Base-by-base conservation (phyloP, 2,797 vertebrate species). In the Brotula barbata region DNA sequence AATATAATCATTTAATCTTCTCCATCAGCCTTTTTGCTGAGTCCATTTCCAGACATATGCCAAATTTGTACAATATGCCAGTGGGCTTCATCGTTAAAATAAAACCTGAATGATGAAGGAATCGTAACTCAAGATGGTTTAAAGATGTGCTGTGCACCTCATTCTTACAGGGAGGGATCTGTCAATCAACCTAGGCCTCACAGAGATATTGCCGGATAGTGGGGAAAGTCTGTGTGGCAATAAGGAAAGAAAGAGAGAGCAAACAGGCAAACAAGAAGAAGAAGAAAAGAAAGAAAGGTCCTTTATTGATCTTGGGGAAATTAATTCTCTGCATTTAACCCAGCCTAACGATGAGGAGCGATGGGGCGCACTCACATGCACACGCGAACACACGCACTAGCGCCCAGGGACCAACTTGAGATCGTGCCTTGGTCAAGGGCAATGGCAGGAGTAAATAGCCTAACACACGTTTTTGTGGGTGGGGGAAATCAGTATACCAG, bases 71-170 rank as follows among this genome's bases (percentile, higher is more conserved):
- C n/a, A n/a, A n/a, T n/a, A n/a, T n/a, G n/a, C n/a, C n/a, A n/a
- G n/a, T n/a, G n/a, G n/a, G n/a, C n/a, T n/a, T n/a, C n/a, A n/a
- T n/a, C n/a, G n/a, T n/a, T n/a, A n/a, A 79, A 75, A 73, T 53
- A 47, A 77, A 80, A 78, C 54, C n/a, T 64, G 67, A 73, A 82
- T 56, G 67, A 75, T 71, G 58, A 76, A 77, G 75, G 71, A 72
- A 71, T 81, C 70, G 70, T 64, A 62, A 73, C 3, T 28, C 44
- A 66, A 67, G 73, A 80, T 54, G 56, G 65, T 73, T 77, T 8
- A 84, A 84, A 73, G 48, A 76, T 73, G 67, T 49, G 65, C 71
- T 74, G 67, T 22, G 77, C 53, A 73, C 69, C 71, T 75, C 63
- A 74, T 68, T 81, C 73, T 53, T 70, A 78, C 64, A 23, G 50